Evolutionary conservation across 2,113 vertebrate genomes (phyloP).

Genomic region (Aphelocoma coerulescens): DNA sequence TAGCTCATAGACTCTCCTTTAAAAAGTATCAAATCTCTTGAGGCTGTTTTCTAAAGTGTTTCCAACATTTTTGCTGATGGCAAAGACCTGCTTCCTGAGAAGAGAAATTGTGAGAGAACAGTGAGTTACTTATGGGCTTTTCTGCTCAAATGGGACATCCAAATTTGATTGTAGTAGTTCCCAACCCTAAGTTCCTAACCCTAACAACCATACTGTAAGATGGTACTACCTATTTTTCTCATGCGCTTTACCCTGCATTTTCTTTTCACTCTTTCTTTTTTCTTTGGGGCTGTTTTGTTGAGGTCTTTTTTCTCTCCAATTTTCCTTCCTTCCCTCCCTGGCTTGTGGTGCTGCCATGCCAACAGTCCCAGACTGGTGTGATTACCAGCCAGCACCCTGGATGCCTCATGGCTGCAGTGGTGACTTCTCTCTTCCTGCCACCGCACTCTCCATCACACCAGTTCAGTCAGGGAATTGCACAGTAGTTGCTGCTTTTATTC

Average conservation of each 20-base stretch:
- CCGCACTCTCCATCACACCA: fast-evolving
- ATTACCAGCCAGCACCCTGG: neutral
- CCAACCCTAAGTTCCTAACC: neutral
- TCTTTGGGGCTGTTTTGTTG: neutral
- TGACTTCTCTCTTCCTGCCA: neutral
- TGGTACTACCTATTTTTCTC: neutral
- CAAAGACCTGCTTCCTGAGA: neutral
- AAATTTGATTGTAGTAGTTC: neutral
- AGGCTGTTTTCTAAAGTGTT: neutral
- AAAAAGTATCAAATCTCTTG: neutral
- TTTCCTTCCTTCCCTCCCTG: neutral
- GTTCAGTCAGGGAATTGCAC: neutral
- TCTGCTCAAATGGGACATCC: neutral
- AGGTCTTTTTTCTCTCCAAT: neutral
- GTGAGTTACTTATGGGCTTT: neutral
- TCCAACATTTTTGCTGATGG: neutral
- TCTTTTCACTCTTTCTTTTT: neutral
- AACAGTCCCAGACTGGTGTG: neutral
- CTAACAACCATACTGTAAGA: neutral
- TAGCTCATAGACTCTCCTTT: neutral
- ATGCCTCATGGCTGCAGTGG: neutral
- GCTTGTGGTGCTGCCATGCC: neutral
- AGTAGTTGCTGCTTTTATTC: neutral
- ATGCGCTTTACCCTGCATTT: neutral
- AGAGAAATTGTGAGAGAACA: neutral